These are phyloP conservation scores for Corydoras sp. DNA, from an alignment of 2,113 vertebrate species.

Conservation along the genomic window DNA sequence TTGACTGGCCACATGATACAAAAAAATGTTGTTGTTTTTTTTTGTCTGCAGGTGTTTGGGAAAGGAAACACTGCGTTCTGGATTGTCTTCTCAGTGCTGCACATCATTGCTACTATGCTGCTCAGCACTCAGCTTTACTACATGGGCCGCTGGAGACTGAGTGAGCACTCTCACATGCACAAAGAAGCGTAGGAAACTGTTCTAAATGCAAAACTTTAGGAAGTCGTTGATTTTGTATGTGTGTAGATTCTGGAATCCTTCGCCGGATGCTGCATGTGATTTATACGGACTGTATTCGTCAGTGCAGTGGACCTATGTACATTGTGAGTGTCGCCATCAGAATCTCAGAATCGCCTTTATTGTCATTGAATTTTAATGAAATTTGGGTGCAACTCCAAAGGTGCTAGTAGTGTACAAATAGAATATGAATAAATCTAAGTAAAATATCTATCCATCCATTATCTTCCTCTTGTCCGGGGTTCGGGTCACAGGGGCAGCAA, in stretches of 20 bases:
- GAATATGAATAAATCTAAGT: no score
- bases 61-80: constrained; percentile 86
- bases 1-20: background rate
- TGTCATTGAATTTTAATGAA: no score
- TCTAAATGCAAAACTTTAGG: background rate
- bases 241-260: constrained; percentile 77
- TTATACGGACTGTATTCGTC: constrained; percentile 89
- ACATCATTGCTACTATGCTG: constrained; percentile 85
- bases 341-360: no score
- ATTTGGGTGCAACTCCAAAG: no score
- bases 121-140: constrained; percentile 97
- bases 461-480: no score
- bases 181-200: background rate
- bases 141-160: constrained; percentile 93
- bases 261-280: constrained; percentile 80
- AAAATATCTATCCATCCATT: no score
- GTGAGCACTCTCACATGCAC: constrained; percentile 46
- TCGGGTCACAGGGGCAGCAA: no score
- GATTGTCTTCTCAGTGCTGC: constrained; percentile 90
- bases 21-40: background rate
- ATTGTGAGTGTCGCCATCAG: constrained; percentile 74
- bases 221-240: constrained; percentile 12
- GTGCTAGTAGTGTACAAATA: no score
- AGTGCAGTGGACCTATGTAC: constrained; percentile 95
- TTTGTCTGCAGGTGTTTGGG: constrained; percentile 78